Base-by-base conservation (phyloP, 2,797 vertebrate species). In the Gambusia yucatana region DNA sequence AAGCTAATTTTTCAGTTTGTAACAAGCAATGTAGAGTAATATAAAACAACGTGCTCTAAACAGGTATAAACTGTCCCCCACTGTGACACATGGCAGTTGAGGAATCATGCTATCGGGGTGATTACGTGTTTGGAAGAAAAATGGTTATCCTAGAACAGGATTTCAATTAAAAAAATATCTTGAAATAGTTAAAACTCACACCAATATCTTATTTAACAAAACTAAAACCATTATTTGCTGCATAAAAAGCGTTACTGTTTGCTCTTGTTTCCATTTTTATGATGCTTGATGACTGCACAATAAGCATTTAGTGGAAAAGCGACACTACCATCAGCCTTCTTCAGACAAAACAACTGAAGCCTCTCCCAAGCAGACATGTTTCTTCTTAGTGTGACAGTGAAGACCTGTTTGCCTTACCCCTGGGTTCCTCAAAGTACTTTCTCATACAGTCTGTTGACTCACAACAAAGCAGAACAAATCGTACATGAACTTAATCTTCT, bases 331-430 rank as follows among this genome's bases (percentile, higher is more conserved):
- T 79, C 77, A 47, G 39, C 33, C 75, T 0, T 63, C 25, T 79
- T 17, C 43, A 77, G 30, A 75, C 75, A 83, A 63, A 78, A 77
- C 55, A 79, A 78, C 72, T 44, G 55, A 77, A 84, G 72, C 33
- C 67, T 69, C n/a, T 16, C 25, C 67, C 3, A 17, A 69, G 59
- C 48, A 74, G 69, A 80, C 84, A 87, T 86, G 81, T 81, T 84
- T 77, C 81, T 83, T 88, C 92, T 90, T 90, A 92, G 91, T 72
- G 85, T 33, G 44, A 92, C 90, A 89, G 91, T 83, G 59, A 87
- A 2, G 73, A 81, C 91, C 89, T 77, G 90, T 93, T 89, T 70
- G 43, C 41, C 57, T 69, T 80, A 79, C 55, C 63, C 39, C 48
- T 65, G 73, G 52, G 22, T 25, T 67, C 63, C 17, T 67, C 36